Base-by-base conservation (phyloP, 92 coral and sea anemone species). In the Phenganax marumi region DNA sequence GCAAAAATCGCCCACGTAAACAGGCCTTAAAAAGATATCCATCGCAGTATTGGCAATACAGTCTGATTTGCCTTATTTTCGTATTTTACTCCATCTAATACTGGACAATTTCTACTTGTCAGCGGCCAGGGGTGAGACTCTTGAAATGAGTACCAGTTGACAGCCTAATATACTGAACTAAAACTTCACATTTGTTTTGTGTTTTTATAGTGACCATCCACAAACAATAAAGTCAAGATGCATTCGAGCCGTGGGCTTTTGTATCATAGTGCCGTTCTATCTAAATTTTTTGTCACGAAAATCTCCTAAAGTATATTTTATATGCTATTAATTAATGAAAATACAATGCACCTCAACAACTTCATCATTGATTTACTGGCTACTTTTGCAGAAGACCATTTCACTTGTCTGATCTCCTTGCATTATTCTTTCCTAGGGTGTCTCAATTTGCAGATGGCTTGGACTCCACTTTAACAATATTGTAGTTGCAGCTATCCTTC, bases 251-350 rank as follows among this genome's bases (percentile, higher is more conserved):
- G 61, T 90, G 24, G 90, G 88, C 21, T 90, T 95, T 64, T 92
- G 97, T 46, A 52, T 92, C 3, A 60, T 92, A 46, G 88, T 96
- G 22, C 98, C 98, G 0, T 84, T 91, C 57, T 95, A 90, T 88
- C 85, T 95, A 12, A 89, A 93, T 91, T 81, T 92, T n/a, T 92
- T 97, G 95, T 87, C 98, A 3, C 96, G 92, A 74, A 87, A 82
- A 80, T 84, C 71, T 12, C 80, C 55, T 58, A 46, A 81, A 9
- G 58, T 66, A 47, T 50, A 77, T 39, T 1, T 58, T 58, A 18
- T 0, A 58, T 1, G 43, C 43, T 33, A 58, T 56, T 56, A 56
- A 56, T 21, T 21, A 56, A 56, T 58, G 65, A 58, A 33, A 33
- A 33, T 33, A 33, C 43, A 33, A 33, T 33, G 43, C 43, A 33